Percentiles rank a stretch among this genome's conserved stretches.
phyloP scores from a whole-genome alignment of 1,140 invertebrate genomes.

The Polypedilum vanderplanki region DNA sequence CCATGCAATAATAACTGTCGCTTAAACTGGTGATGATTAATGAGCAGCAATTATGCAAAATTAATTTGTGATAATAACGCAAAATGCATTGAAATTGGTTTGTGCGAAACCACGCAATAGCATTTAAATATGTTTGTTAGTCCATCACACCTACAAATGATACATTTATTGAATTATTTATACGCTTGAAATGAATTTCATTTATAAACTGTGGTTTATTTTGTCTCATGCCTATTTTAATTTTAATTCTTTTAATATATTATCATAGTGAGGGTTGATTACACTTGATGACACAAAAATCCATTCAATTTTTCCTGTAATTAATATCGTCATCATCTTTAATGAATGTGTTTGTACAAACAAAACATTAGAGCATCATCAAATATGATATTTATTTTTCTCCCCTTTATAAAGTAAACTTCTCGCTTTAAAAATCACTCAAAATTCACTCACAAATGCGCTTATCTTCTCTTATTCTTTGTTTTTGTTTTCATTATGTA shows the following conservation, averaged over 20 bases:
- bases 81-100: conserved; percentile 5
- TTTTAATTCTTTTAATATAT: too few relatives aligned
- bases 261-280: too few relatives aligned
- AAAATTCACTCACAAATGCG: conserved; percentile 25
- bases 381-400: too few relatives aligned
- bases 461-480: not conserved
- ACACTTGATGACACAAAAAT: too few relatives aligned
- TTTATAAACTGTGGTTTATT: not conserved
- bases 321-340: not conserved
- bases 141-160: not conserved
- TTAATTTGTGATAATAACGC: conserved; percentile 10
- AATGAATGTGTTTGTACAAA: too few relatives aligned
- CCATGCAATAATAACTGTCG: not conserved
- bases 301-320: not conserved
- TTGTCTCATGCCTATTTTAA: too few relatives aligned
- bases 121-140: not conserved
- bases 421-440: not conserved
- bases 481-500: not conserved
- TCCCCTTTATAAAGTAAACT: too few relatives aligned
- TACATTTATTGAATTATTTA: conserved; percentile 4
- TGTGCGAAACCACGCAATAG: conserved; percentile 8
- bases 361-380: too few relatives aligned
- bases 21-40: not conserved
- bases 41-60: not conserved
- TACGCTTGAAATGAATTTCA: not conserved